Conservation (phyloP, 2,888 invertebrate species). For the Ceramica pisi region DNA sequence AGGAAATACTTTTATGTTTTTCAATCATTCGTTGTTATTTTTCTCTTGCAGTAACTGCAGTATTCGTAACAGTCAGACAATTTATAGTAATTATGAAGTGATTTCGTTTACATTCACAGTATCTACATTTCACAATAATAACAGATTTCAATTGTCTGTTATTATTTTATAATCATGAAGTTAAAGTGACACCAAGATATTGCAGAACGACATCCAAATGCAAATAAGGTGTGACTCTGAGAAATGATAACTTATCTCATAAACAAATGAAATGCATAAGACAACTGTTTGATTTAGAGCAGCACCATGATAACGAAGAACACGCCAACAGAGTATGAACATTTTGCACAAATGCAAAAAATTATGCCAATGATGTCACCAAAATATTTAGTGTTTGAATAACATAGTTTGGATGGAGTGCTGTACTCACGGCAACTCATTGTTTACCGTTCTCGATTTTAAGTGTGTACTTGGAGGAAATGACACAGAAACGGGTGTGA, state of each 20-base stretch:
- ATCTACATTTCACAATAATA: conserved; percentile 18
- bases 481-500: conserved; percentile 59
- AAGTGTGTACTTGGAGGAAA: conserved; percentile 51
- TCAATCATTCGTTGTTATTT: conserved; percentile 6
- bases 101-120: neutral
- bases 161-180: conserved; percentile 3
- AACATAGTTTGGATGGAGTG: conserved; percentile 54
- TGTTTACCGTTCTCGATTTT: conserved; percentile 62
- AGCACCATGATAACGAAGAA: conserved; percentile 50
- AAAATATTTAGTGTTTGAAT: conserved; percentile 55
- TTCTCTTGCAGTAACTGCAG: too few relatives aligned
- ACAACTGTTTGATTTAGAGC: conserved; percentile 66
- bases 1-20: neutral
- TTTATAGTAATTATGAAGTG: conserved; percentile 9
- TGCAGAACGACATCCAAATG: conserved; percentile 58
- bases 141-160: conserved; percentile 11
- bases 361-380: conserved; percentile 54
- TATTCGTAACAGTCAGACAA: neutral
- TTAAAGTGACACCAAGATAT: conserved; percentile 42
- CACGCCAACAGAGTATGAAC: conserved; percentile 32
- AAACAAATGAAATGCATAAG: conserved; percentile 73
- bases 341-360: conserved; percentile 52
- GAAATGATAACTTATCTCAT: conserved; percentile 72
- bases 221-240: conserved; percentile 58
- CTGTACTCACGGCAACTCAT: conserved; percentile 50